A percentile compares a stretch with the other conserved stretches of the same genome.
Evolutionary conservation across 1,140 invertebrate species (phyloP).

Genomic region (Meloidogyne floridensis): DNA sequence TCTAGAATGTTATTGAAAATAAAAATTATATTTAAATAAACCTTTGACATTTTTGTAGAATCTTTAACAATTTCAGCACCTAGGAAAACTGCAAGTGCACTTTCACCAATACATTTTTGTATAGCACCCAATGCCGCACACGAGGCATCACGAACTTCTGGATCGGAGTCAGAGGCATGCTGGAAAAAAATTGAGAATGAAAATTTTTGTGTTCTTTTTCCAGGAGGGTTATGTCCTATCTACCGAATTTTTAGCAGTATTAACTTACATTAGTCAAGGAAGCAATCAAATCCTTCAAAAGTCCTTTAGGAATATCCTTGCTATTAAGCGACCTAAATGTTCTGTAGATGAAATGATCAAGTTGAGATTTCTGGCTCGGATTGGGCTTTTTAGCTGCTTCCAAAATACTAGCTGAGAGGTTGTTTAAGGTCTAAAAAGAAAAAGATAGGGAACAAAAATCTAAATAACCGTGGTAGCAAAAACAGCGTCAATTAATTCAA

Average conservation of each 20-base stretch:
- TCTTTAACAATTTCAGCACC: conserved; percentile 78
- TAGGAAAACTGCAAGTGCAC: conserved; percentile 82
- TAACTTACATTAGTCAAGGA: conserved; percentile 25
- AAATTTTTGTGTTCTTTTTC: neutral
- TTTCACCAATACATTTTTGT: conserved; percentile 91
- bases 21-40: conserved; percentile 52
- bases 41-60: conserved; percentile 83
- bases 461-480: conserved; percentile 39
- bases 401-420: conserved; percentile 81
- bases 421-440: conserved; percentile 73
- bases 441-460: too few species aligned
- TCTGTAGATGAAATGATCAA: conserved; percentile 38
- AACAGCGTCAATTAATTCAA: conserved; percentile 78
- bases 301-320: conserved; percentile 29
- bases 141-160: conserved; percentile 68
- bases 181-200: neutral
- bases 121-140: conserved; percentile 85
- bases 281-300: conserved; percentile 34
- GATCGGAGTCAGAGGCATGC: conserved; percentile 49
- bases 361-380: conserved; percentile 38
- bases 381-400: conserved; percentile 73
- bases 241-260: too few species aligned
- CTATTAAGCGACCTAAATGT: conserved; percentile 28
- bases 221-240: too few species aligned
- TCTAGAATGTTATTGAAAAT: too few species aligned